Percentiles rank a stretch among this genome's conserved stretches.
Evolutionary conservation across 2,113 vertebrate genomes (phyloP).

Genomic region (Gavialis gangeticus): DNA sequence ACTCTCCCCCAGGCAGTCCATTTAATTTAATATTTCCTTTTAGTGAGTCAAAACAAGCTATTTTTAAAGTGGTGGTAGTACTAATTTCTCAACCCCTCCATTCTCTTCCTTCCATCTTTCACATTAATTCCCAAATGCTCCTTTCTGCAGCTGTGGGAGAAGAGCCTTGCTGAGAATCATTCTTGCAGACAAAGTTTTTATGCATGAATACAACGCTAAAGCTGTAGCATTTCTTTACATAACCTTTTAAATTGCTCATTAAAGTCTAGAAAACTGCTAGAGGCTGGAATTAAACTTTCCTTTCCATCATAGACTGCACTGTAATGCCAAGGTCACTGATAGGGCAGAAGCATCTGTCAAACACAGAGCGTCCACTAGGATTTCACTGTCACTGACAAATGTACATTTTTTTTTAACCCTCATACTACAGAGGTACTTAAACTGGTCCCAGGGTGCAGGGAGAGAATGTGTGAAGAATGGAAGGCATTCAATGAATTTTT

Average conservation of each 20-base stretch:
- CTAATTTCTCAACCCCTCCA: neutral
- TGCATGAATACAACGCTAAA: constrained; percentile 18
- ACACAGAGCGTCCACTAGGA: neutral
- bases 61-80: neutral
- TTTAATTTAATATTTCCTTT: neutral
- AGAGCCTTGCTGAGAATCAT: neutral
- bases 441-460: neutral
- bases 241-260: constrained; percentile 65
- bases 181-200: neutral
- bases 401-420: neutral
- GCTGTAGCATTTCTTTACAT: constrained; percentile 35
- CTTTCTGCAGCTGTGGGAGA: neutral
- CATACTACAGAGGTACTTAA: neutral
- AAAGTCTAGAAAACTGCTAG: constrained; percentile 18
- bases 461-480: neutral
- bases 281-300: constrained; percentile 12
- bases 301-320: constrained; percentile 14
- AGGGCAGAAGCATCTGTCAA: constrained; percentile 19
- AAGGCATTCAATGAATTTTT: neutral
- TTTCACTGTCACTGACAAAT: neutral
- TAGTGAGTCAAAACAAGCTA: too few species aligned
- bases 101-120: neutral
- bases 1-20: neutral
- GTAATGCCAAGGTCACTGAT: constrained; percentile 35
- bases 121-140: neutral